Evolutionary conservation across 2,113 vertebrate species (phyloP), one percentile per base, ranked within the genome.

Genomic region (Microcebus tavaratra): DNA sequence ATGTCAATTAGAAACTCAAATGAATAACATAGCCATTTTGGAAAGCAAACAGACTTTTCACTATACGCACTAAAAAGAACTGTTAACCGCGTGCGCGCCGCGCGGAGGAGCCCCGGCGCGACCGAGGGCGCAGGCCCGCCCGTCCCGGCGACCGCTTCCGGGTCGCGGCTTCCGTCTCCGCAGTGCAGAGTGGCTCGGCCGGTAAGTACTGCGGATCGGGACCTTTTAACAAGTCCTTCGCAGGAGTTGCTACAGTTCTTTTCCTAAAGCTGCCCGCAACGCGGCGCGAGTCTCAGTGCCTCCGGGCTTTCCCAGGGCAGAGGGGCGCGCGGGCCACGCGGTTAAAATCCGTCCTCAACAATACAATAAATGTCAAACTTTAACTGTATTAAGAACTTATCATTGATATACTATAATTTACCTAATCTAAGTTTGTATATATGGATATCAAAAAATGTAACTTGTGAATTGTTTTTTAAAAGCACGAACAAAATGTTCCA

Each of bases 1-100:
- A 98, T 96, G 93, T 98, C 95, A 97, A 97, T 93, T 95, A 97
- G 96, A 97, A 97, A 93, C 97, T 97, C 97, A 97, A 97, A 95
- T 90, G 80, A 91, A 88, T 2, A 39, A 91, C 97, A 97, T 78
- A 97, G 80, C 84, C 88, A 95, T 97, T 97, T 61, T 94, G 96
- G 97, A 98, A 91, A 96, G 91, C 79, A 97, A 96, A 97, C 45
- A 67, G 89, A 20, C 2, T 80, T 86, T 97, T 96, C 88, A 97
- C 50, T 95, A 86, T 27, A 15, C 76, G 57, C 53, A 81, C 15
- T 95, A 67, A 29, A 76, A 96, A 95, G 90, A 83, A 72, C 31
- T 65, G 65, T 87, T 91, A 39, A 39, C 39, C 39, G 4, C 39
- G 39, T 39, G 39, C 39, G 39, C 39, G 39, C 39, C 39, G 39